Base-by-base conservation (phyloP, 2,888 invertebrate genomes). In the Dascillus cervinus region DNA sequence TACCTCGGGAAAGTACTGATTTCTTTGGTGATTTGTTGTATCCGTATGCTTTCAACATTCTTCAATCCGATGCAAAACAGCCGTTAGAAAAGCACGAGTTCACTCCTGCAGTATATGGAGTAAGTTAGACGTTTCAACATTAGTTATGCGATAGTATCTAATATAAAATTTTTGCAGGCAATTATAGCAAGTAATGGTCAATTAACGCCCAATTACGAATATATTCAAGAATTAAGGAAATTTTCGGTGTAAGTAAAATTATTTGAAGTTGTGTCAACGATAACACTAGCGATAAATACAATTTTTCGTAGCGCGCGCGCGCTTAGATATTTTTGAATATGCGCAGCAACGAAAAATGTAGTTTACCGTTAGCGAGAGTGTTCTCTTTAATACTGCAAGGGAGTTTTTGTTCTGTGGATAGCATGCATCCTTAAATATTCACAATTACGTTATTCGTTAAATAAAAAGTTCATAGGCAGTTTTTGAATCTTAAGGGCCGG, bases 1-100 rank as follows among this genome's bases (percentile, higher is more conserved):
- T 99, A 40, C 98, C 98, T 0, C 73, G 89, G 23, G 98, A 99
- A 61, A 82, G 97, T 2, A 98, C 98, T 0, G 96, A 97, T 56
- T 90, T 94, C 65, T 99, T 99, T 62, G 98, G 98, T 0, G 89
- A 92, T 49, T 71, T 96, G 1, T 69, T 99, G 13, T 75, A 79
- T 41, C 97, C 98, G 0, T 92, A 88, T 57, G 77, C 90, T 1
- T 70, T 79, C 32, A 91, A 97, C 47, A 94, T 99, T 52, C 72
- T 92, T 52, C 75, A 75, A 29, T 88, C 89, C 1, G 86, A 92
- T 52, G 90, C 91, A 0, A 73, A 73, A 3, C 77, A 77, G 38
- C 79, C 86, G 0, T 62, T 94, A 33, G 82, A 86, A 2, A 79
- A 84, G 12, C 87, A 88, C 46, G 68, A 74, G 6, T 90, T 90